phyloP scores from a whole-genome alignment of 1,140 invertebrate genomes.

The Aphelenchoides avenae region DNA sequence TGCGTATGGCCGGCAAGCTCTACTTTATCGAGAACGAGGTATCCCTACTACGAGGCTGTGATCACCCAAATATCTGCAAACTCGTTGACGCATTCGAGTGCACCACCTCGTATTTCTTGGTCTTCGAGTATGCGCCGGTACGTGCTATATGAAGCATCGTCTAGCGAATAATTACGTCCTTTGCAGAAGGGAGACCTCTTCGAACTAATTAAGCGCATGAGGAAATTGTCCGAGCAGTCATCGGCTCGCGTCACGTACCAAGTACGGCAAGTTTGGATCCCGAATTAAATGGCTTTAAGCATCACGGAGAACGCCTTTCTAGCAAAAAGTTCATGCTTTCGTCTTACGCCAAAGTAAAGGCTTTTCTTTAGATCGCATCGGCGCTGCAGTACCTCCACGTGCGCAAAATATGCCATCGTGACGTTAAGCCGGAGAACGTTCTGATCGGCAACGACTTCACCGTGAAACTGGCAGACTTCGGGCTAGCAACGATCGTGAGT shows the following conservation, averaged over 20 bases:
- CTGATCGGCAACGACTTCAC: conserved; percentile 54
- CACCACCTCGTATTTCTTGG: conserved; percentile 25
- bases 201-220: conserved; percentile 38
- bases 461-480: conserved; percentile 63
- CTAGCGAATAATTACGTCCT: conserved; percentile 12
- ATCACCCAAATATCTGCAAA: conserved; percentile 35
- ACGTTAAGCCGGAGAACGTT: conserved; percentile 63
- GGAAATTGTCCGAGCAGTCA: conserved; percentile 18
- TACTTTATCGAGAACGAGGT: conserved; percentile 48
- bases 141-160: conserved; percentile 1
- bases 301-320: too few species aligned
- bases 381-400: conserved; percentile 62
- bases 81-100: conserved; percentile 41
- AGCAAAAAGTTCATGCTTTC: too few species aligned
- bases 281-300: too few species aligned
- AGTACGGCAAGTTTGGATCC: conserved; percentile 9
- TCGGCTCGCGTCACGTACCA: conserved; percentile 43
- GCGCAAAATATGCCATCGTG: conserved; percentile 61
- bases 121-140: conserved; percentile 45
- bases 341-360: too few species aligned
- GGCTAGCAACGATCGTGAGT: conserved; percentile 55
- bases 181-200: conserved; percentile 41
- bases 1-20: conserved; percentile 39
- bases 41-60: conserved; percentile 27
- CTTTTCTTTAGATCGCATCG: conserved; percentile 51